A percentile compares a stretch with the other conserved stretches of the same genome.
phyloP scores from a whole-genome alignment of 2,797 vertebrate species.

The Anabas testudineus region DNA sequence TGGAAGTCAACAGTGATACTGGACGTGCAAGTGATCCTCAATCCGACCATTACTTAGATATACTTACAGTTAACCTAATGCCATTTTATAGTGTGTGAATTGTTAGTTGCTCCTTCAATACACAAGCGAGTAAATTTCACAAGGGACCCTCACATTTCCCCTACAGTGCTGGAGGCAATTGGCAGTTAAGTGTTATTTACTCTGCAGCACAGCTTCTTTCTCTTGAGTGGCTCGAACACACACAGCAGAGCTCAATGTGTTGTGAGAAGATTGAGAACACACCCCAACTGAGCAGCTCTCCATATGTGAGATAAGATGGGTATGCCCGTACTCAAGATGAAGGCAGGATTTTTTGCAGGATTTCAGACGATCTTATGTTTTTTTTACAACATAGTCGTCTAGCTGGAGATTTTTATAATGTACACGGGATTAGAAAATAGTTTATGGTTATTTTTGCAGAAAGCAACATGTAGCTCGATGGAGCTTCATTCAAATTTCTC shows the following conservation, averaged over 20 bases:
- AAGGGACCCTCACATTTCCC: slow-evolving; percentile 37
- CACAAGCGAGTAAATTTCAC: slow-evolving; percentile 36
- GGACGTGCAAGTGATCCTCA: background rate
- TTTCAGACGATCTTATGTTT: background rate
- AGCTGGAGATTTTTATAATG: background rate
- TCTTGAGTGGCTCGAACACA: slow-evolving; percentile 59
- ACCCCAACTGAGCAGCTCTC: slow-evolving; percentile 72
- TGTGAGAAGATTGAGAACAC: slow-evolving; percentile 84
- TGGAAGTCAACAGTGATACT: slow-evolving; percentile 12
- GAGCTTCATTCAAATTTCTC: background rate
- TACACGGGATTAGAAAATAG: background rate
- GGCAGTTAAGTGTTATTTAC: slow-evolving; percentile 69
- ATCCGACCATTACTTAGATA: background rate
- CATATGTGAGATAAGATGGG: slow-evolving; percentile 78
- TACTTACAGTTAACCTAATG: background rate
- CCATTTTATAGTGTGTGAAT: slow-evolving; percentile 16
- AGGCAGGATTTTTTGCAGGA: slow-evolving; percentile 38
- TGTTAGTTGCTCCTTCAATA: slow-evolving; percentile 2
- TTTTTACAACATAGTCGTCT: slow-evolving; percentile 5
- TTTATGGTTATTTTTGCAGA: background rate
- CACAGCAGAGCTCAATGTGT: slow-evolving; percentile 77
- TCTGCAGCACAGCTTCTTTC: slow-evolving; percentile 47
- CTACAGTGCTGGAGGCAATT: slow-evolving; percentile 46
- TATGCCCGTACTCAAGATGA: slow-evolving; percentile 39
- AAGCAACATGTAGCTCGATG: background rate